Percentiles rank a stretch among this genome's conserved stretches.
Conservation (phyloP, 2,113 vertebrate genomes). For the Lophotis ruficrista region DNA sequence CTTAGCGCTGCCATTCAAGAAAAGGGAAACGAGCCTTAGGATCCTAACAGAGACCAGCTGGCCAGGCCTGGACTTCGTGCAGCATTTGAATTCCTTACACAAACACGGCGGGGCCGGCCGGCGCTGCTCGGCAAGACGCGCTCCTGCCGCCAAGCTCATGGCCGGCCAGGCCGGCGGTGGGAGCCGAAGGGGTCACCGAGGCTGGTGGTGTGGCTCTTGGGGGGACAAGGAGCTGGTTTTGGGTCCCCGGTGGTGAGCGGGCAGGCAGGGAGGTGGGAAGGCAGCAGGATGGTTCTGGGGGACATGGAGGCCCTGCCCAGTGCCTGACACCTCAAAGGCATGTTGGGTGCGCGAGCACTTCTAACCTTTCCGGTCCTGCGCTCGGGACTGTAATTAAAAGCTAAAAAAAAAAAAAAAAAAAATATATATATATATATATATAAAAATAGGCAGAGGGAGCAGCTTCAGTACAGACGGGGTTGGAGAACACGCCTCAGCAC, state of each 20-base stretch:
- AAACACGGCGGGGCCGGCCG: slow-evolving; percentile 41
- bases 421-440: not conserved
- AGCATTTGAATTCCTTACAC: slow-evolving; percentile 75
- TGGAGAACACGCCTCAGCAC: not conserved
- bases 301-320: not conserved
- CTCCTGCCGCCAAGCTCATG: not conserved
- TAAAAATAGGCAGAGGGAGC: not conserved
- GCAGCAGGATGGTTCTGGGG: not conserved
- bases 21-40: slow-evolving; percentile 65
- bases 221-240: not conserved
- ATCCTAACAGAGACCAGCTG: slow-evolving; percentile 75
- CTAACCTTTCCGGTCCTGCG: not conserved
- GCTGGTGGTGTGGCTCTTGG: rapidly evolving
- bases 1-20: slow-evolving; percentile 52
- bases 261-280: not conserved
- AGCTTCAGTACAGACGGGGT: not conserved
- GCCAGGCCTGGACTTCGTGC: slow-evolving; percentile 34
- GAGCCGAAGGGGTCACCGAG: rapidly evolving
- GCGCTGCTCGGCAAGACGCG: not conserved
- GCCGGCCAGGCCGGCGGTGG: not conserved
- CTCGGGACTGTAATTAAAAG: slow-evolving; percentile 23
- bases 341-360: not conserved
- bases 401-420: not conserved
- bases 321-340: slow-evolving; percentile 35
- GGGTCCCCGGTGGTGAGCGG: rapidly evolving